Evolutionary conservation across 2,113 vertebrate species (phyloP), one percentile per base, ranked within the genome.

Genomic region (Platanista minor): DNA sequence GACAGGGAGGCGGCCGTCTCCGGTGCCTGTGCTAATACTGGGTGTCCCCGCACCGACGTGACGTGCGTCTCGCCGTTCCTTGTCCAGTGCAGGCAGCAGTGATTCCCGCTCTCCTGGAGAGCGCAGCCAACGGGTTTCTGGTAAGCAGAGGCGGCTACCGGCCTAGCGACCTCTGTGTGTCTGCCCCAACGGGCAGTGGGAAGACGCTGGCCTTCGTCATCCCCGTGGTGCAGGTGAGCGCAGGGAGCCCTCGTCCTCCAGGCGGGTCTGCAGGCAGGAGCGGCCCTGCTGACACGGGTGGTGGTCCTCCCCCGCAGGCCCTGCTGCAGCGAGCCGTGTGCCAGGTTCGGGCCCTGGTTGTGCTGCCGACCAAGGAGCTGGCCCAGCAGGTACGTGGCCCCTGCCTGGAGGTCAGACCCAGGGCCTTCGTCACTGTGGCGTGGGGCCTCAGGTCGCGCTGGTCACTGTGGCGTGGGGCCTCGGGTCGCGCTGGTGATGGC

Each of bases 311-410:
- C 57, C 54, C 10, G 3, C 97, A 99, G 99, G 99, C 99, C 10
- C 98, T 99, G 93, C 97, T 99, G 67, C 91, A 98, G 41, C 98
- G 99, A 17, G 99, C 99, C 2, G 99, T 99, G 88, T 99, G 99
- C 98, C 98, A 99, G 11, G 98, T 99, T 10, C 99, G 99, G 9
- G 99, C 99, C 69, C 96, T 99, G 98, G 99, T 98, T 0, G 98
- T 99, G 91, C 92, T 99, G 91, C 99, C 99, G 39, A 99, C 99
- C 61, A 99, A 99, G 98, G 99, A 99, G 95, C 98, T 99, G 29
- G 99, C 99, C 61, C 99, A 99, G 84, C 99, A 99, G 99, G 99
- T 99, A 93, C 1, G 59, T 15, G 66, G 0, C 41, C 36, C 27
- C 3, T 0, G 0, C 52, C 14, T 5, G 11, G 13, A 82, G 17